Percentiles rank a stretch among this genome's conserved stretches.
Conservation (phyloP, 2,113 vertebrate genomes). For the Aphyosemion australe region DNA sequence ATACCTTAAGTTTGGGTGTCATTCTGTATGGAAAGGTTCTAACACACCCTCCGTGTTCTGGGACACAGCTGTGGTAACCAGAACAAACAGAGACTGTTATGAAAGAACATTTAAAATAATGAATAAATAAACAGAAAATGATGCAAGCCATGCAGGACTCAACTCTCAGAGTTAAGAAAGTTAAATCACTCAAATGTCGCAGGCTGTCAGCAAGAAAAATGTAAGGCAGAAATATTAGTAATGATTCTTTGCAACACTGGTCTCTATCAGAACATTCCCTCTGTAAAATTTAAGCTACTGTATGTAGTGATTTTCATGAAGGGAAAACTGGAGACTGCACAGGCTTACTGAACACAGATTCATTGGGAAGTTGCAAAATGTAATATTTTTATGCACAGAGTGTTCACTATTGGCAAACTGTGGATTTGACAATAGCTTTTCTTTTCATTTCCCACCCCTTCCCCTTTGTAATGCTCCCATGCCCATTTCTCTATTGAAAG, state of each 20-base stretch:
- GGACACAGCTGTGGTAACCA: too few species aligned
- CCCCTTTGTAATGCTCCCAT: constrained; percentile 30
- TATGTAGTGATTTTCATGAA: background rate
- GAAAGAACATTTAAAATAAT: too few species aligned
- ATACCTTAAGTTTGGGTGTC: too few species aligned
- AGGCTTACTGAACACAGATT: background rate
- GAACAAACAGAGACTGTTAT: too few species aligned
- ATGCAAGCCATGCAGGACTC: background rate
- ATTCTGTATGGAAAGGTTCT: too few species aligned
- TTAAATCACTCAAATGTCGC: background rate
- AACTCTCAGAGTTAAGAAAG: background rate
- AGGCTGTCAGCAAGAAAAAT: background rate
- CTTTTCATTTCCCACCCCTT: constrained; percentile 36
- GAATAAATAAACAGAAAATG: background rate
- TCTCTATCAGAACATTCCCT: too few species aligned
- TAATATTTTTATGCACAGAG: constrained; percentile 5
- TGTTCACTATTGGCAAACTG: constrained; percentile 23
- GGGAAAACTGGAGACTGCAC: background rate
- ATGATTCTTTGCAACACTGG: background rate
- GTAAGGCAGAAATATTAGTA: background rate
- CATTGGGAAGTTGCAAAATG: background rate
- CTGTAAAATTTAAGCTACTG: too few species aligned
- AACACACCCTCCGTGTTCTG: too few species aligned
- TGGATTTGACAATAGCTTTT: constrained; percentile 25
- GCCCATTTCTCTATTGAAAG: constrained; percentile 39